These are phyloP conservation scores for Oenanthe melanoleuca DNA, from an alignment of 2,113 vertebrate genomes.

Conservation along the genomic window DNA sequence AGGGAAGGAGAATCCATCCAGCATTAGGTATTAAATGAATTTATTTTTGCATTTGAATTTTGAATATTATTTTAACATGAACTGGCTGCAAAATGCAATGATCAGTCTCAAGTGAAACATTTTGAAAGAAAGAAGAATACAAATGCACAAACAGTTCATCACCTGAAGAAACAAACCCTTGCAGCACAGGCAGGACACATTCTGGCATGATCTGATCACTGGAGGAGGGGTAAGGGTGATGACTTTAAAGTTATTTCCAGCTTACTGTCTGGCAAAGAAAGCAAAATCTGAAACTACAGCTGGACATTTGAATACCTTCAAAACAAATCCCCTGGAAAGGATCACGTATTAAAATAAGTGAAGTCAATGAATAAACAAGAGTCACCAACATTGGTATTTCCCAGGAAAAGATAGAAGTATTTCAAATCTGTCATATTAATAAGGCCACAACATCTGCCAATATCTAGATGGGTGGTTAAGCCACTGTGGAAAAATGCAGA, in stretches of 20 bases:
- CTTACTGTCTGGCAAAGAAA: neutral
- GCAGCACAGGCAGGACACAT: neutral
- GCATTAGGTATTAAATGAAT: neutral
- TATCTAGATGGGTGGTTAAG: neutral
- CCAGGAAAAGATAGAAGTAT: neutral
- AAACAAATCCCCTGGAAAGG: neutral
- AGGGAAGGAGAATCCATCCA: neutral
- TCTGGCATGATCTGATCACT: neutral
- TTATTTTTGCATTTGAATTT: neutral
- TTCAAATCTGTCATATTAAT: neutral
- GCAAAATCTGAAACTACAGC: neutral
- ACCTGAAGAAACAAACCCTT: neutral
- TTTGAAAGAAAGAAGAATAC: neutral
- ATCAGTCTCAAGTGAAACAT: neutral
- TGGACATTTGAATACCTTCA: neutral
- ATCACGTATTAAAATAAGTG: neutral
- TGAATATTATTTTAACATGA: neutral
- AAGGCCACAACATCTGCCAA: neutral
- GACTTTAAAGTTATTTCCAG: conserved; percentile 16
- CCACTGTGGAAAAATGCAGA: neutral
- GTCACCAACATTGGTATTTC: neutral
- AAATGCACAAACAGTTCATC: neutral
- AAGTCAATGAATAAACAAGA: neutral
- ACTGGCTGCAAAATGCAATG: neutral
- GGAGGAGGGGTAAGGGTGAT: neutral